Percentiles rank a stretch among this genome's conserved stretches.
Evolutionary conservation across 92 coral and sea anemone genomes (phyloP).

Genomic region (Blastomussa wellsi): DNA sequence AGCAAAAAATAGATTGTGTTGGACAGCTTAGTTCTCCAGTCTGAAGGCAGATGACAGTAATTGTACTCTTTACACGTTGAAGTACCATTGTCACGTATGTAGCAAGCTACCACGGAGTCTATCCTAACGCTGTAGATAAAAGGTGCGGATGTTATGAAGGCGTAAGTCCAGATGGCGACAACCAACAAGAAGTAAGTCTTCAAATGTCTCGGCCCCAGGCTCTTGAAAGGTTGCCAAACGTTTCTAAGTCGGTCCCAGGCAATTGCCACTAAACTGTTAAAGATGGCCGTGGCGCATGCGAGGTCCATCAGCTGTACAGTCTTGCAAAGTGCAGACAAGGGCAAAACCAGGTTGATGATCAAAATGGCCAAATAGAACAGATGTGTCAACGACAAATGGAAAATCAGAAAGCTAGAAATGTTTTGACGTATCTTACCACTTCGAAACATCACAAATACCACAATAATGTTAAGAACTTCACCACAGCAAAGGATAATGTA

Average conservation of each 20-base stretch:
- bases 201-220: not conserved
- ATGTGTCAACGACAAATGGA: conserved; percentile 44
- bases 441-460: conserved; percentile 47
- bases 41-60: conserved; percentile 1
- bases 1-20: conserved; percentile 39
- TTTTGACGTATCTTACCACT: conserved; percentile 44
- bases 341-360: not conserved
- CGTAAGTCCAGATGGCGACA: conserved; percentile 24
- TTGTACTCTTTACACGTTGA: not conserved
- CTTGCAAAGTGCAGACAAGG: not conserved
- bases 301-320: not conserved
- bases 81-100: conserved; percentile 1
- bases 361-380: conserved; percentile 11
- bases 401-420: conserved; percentile 53
- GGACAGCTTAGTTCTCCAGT: conserved; percentile 17
- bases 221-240: conserved; percentile 15
- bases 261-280: conserved; percentile 26
- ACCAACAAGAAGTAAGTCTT: not conserved
- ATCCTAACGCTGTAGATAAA: not conserved
- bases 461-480: conserved; percentile 12
- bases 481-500: conserved; percentile 2
- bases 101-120: not conserved
- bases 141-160: conserved; percentile 4
- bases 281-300: conserved; percentile 15
- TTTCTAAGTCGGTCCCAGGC: conserved; percentile 28